These are phyloP conservation scores for Lasiurus cinereus DNA, from an alignment of 2,113 vertebrate species.

Conservation along the genomic window DNA sequence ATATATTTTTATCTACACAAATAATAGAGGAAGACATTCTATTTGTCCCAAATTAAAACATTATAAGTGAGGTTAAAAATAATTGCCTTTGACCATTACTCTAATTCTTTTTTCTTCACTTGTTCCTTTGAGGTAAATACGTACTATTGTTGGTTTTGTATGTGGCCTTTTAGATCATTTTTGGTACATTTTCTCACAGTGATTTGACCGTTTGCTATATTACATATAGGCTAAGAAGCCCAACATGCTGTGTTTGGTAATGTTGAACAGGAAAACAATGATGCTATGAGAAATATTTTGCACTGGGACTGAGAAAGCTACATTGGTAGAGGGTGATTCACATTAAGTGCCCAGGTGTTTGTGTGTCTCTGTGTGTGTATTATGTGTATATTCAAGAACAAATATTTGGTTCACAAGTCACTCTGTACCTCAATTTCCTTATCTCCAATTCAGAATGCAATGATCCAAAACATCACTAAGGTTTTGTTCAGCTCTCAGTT, in stretches of 20 bases:
- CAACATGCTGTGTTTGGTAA: not conserved
- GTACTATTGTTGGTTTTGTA: not conserved
- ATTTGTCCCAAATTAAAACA: not conserved
- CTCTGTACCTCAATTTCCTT: not conserved
- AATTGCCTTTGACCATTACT: not conserved
- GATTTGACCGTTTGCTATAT: not conserved
- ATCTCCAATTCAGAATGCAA: not conserved
- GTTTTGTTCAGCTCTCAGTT: not conserved
- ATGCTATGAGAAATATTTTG: not conserved
- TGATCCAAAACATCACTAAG: not conserved
- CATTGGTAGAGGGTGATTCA: not conserved
- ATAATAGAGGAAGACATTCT: not conserved
- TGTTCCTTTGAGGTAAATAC: not conserved
- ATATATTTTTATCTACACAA: not conserved
- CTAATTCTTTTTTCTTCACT: not conserved
- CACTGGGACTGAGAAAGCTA: not conserved
- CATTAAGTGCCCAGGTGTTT: too few species aligned
- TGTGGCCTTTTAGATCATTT: not conserved
- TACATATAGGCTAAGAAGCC: not conserved
- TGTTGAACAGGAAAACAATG: not conserved
- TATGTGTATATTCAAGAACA: not conserved
- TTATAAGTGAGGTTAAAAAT: not conserved
- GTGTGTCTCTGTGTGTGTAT: not conserved
- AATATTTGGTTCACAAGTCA: not conserved
- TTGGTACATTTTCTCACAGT: not conserved